phyloP scores from a whole-genome alignment of 2,797 vertebrate genomes.

The Anguilla marmorata region DNA sequence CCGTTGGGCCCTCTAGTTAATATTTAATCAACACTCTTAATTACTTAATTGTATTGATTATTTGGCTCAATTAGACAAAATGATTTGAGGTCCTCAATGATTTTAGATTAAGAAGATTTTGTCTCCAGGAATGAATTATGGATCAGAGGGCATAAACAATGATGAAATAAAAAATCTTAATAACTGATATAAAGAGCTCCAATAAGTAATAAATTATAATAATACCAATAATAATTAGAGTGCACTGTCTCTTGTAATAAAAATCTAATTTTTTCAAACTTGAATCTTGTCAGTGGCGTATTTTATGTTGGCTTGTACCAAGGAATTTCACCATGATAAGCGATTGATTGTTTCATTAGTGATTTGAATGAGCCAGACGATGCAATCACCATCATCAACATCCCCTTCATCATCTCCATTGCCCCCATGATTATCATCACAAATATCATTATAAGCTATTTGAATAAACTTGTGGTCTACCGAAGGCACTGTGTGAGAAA shows the following conservation, averaged over 20 bases:
- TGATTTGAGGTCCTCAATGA: constrained; percentile 15
- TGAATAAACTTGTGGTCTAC: not conserved
- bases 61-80: constrained; percentile 32
- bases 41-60: constrained; percentile 31
- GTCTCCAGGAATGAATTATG: not conserved
- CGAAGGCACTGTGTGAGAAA: not conserved
- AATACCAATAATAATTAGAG: constrained; percentile 15
- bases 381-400: constrained; percentile 16
- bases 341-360: constrained; percentile 19
- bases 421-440: constrained; percentile 12
- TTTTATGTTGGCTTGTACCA: not conserved
- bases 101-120: not conserved
- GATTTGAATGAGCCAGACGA: not conserved
- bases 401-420: not conserved
- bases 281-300: constrained; percentile 6
- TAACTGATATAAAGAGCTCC: not conserved
- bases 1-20: not conserved
- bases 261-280: not conserved
- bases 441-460: not conserved
- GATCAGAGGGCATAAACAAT: constrained; percentile 10
- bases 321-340: constrained; percentile 1
- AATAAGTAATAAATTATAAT: constrained; percentile 1
- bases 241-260: not conserved
- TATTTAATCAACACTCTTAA: constrained; percentile 20
- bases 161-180: not conserved